These are phyloP conservation scores for Hypanus sabinus DNA, from an alignment of 2,113 vertebrate genomes.

Conservation along the genomic window DNA sequence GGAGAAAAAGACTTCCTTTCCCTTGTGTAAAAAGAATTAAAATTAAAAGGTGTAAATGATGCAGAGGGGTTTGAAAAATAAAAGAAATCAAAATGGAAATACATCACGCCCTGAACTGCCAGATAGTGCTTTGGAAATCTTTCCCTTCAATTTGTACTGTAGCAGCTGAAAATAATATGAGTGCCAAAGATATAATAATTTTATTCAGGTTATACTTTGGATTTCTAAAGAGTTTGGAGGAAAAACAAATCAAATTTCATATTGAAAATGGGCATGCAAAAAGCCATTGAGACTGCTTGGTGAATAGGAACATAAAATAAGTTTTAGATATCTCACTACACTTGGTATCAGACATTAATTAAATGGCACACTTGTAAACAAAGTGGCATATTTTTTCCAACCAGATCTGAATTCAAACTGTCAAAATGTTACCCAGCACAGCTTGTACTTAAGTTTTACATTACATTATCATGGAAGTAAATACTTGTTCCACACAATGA, in stretches of 20 bases:
- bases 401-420: slow-evolving; percentile 72
- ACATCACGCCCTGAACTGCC: slow-evolving; percentile 47
- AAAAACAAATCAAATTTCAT: slow-evolving; percentile 41
- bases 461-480: slow-evolving; percentile 24
- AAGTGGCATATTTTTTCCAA: slow-evolving; percentile 88
- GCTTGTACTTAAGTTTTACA: slow-evolving; percentile 58
- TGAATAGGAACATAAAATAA: slow-evolving; percentile 47
- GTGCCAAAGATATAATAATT: slow-evolving; percentile 78
- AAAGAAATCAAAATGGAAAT: slow-evolving; percentile 36
- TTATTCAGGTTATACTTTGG: slow-evolving; percentile 62
- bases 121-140: slow-evolving; percentile 40
- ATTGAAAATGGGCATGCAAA: slow-evolving; percentile 30
- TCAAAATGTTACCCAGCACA: slow-evolving; percentile 80
- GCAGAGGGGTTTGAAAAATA: slow-evolving; percentile 37
- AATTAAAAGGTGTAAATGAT: slow-evolving; percentile 39
- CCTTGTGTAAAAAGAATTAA: slow-evolving; percentile 39
- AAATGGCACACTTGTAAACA: slow-evolving; percentile 77
- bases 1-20: slow-evolving; percentile 35
- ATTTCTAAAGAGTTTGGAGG: slow-evolving; percentile 50
- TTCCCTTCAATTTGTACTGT: slow-evolving; percentile 45
- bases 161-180: slow-evolving; percentile 57
- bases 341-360: slow-evolving; percentile 45
- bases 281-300: slow-evolving; percentile 27
- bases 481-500: slow-evolving; percentile 33
- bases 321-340: slow-evolving; percentile 71